Base-by-base conservation (phyloP, 2,797 vertebrate species). In the Phoxinus dragarum region DNA sequence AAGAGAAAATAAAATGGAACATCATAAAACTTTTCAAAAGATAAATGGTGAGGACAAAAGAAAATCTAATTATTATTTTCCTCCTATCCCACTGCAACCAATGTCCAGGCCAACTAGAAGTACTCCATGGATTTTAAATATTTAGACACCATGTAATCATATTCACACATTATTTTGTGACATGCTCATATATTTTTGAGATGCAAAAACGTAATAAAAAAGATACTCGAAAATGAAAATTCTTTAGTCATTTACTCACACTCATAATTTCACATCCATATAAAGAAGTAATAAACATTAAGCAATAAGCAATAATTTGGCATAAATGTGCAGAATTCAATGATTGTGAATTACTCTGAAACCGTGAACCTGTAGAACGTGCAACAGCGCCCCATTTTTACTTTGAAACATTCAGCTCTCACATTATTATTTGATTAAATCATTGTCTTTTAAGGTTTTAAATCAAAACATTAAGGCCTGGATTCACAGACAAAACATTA, bases 1-100 rank as follows among this genome's bases (percentile, higher is more conserved):
- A 38, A 89, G 27, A 81, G 72, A 93, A 91, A 84, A 69, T 27
- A 73, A 89, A 68, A 79, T 0, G 40, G 36, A 71, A 88, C 52
- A 84, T 79, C 17, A 81, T 2, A 5, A 52, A 72, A 76, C 16
- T 21, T 68, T 72, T 16, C 3, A 40, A 69, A 49, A n/a, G 9
- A 61, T 34, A 40, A 16, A 34, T 47, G 71, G n/a, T 1, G 44
- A 74, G 44, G 44, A 49, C 7, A 19, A 2, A 73, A 8, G 16
- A 1, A 19, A 74, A 49, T 49, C n/a, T 19, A 49, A 23, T 40
- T 40, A 36, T 54, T 23, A 76, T 21, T 31, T 23, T 56, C 14
- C 6, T 76, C 8, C 34, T 56, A 54, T 14, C 4, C 3, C 34
- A 56, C 21, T 56, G 54, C 74, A 76, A 38, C 19, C 49, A 36